Evolutionary conservation across 1,140 invertebrate genomes (phyloP).

Genomic region (Drosophila kikkawai): DNA sequence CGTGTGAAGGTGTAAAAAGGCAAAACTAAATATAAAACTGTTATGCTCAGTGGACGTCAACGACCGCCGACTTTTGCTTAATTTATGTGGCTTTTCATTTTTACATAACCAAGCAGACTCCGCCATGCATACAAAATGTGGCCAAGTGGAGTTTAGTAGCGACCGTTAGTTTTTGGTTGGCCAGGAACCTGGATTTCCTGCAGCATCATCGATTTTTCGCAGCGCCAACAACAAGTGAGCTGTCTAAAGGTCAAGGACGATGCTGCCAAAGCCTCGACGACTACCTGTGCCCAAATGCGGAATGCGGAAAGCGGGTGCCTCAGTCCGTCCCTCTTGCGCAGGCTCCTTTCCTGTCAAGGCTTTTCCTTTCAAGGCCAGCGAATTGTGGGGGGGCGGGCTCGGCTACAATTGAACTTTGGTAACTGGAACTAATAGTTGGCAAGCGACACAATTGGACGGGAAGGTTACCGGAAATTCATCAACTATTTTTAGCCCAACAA

Average conservation of each 20-base stretch:
- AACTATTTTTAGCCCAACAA: not conserved
- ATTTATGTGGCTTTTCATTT: constrained; percentile 64
- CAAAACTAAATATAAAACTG: constrained; percentile 75
- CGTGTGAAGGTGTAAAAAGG: constrained; percentile 79
- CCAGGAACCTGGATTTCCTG: constrained; percentile 6
- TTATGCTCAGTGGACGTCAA: constrained; percentile 79
- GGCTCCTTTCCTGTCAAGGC: constrained; percentile 53
- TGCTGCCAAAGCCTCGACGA: constrained; percentile 28
- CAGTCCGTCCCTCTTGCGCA: constrained; percentile 46
- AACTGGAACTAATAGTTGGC: constrained; percentile 1
- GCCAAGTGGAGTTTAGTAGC: constrained; percentile 21
- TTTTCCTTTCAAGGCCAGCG: constrained; percentile 73
- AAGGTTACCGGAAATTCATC: constrained; percentile 6
- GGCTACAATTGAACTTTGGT: constrained; percentile 25
- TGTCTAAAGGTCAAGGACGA: constrained; percentile 74
- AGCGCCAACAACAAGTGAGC: constrained; percentile 62
- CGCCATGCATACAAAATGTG: constrained; percentile 66
- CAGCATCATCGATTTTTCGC: constrained; percentile 62
- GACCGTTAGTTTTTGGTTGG: not conserved
- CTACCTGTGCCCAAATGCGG: constrained; percentile 59
- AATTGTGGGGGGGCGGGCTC: constrained; percentile 33
- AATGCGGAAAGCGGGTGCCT: constrained; percentile 14
- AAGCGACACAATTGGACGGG: not conserved
- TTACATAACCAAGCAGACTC: constrained; percentile 60
- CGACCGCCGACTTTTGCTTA: constrained; percentile 61